A percentile compares a stretch with the other conserved stretches of the same genome.
Conservation (phyloP, 2,113 vertebrate species). For the Gopherus evgoodei region DNA sequence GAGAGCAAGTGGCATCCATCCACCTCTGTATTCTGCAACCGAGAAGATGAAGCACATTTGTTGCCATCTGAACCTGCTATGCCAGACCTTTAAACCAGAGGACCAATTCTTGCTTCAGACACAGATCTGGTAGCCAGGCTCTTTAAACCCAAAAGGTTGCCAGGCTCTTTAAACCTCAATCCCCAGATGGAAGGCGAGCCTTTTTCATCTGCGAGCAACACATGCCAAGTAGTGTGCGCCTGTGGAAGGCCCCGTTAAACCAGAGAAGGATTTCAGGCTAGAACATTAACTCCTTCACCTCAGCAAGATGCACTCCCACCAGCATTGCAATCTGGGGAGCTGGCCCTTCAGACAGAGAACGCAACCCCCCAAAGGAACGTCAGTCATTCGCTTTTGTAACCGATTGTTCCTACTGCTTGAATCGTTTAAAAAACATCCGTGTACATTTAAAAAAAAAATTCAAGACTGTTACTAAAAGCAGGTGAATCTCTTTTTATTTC, state of each 20-base stretch:
- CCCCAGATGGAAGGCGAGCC: rapidly evolving
- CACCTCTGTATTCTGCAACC: rapidly evolving
- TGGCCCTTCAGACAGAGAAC: neutral
- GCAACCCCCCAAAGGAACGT: neutral
- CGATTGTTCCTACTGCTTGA: rapidly evolving
- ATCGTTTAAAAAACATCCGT: neutral
- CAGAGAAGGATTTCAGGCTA: neutral
- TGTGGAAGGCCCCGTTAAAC: neutral
- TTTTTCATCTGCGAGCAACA: rapidly evolving
- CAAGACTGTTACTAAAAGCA: neutral
- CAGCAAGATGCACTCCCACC: neutral
- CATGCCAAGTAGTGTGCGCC: rapidly evolving
- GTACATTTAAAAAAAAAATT: neutral
- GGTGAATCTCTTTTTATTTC: rapidly evolving
- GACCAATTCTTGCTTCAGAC: rapidly evolving
- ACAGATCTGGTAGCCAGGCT: neutral
- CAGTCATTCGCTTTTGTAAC: rapidly evolving
- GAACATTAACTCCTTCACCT: neutral
- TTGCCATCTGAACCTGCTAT: neutral
- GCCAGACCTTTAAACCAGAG: rapidly evolving
- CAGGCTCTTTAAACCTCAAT: neutral
- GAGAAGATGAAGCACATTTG: neutral
- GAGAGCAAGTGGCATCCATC: neutral
- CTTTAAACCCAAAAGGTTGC: neutral
- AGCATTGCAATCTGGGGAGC: neutral